Conservation (phyloP, 92 coral and sea anemone species). For the Parazoanthus atlanticus region DNA sequence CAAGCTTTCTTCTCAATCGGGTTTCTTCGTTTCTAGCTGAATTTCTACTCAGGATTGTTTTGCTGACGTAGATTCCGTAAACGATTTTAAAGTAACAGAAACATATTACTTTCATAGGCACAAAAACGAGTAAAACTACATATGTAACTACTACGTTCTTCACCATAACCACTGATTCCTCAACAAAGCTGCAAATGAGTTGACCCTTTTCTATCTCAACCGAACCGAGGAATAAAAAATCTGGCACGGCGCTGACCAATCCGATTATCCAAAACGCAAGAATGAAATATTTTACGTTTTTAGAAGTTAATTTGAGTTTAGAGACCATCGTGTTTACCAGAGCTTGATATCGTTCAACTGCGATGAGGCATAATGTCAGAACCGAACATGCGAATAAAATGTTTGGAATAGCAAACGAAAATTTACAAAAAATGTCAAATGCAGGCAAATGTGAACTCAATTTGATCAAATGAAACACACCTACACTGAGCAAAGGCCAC, state of each 20-base stretch:
- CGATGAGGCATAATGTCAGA: not conserved
- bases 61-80: not conserved
- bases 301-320: not conserved
- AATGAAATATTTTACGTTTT: not conserved
- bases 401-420: not conserved
- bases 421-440: not conserved
- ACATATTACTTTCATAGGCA: not conserved
- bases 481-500: not conserved
- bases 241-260: not conserved
- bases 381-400: not conserved
- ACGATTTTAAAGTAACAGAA: slow-evolving; percentile 1
- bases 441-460: no score
- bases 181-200: not conserved
- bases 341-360: slow-evolving; percentile 25
- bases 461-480: not conserved
- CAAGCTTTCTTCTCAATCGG: not conserved
- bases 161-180: not conserved
- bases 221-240: not conserved
- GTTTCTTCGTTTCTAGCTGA: not conserved
- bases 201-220: no score
- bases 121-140: not conserved
- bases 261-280: not conserved
- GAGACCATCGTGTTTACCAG: slow-evolving; percentile 1
- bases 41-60: not conserved
- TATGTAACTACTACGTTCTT: not conserved